Evolutionary conservation across 2,113 vertebrate species (phyloP).

Genomic region (Nipponia nippon): DNA sequence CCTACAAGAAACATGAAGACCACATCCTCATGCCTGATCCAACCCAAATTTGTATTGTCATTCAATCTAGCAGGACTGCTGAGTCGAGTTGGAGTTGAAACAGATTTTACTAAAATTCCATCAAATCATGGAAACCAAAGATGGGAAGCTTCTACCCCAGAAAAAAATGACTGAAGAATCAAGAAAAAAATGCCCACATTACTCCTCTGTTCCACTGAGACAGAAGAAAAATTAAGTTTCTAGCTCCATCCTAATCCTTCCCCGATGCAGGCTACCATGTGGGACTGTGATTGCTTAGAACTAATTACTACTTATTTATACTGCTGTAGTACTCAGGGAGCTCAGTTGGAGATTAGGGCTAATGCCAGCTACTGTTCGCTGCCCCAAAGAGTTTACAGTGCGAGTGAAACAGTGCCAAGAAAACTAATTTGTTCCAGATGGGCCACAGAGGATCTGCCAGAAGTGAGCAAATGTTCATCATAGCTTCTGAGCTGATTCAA

Average conservation of each 20-base stretch:
- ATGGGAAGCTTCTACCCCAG: not conserved
- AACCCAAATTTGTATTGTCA: not conserved
- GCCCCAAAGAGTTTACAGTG: constrained; percentile 60
- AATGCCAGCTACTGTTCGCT: constrained; percentile 33
- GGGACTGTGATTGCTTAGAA: constrained; percentile 31
- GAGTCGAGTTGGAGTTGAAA: not conserved
- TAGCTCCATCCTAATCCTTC: constrained; percentile 24
- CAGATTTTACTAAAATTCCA: not conserved
- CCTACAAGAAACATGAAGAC: not conserved
- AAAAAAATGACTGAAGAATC: not conserved
- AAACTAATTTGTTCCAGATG: constrained; percentile 64
- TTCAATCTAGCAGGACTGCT: not conserved
- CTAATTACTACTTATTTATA: constrained; percentile 63
- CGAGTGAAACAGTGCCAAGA: constrained; percentile 20
- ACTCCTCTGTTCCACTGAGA: not conserved
- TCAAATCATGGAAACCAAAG: not conserved
- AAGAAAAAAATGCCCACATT: not conserved
- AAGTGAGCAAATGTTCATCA: constrained; percentile 45
- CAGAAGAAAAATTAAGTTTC: constrained; percentile 30
- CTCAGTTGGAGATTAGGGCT: constrained; percentile 48
- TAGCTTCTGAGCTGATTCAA: constrained; percentile 36
- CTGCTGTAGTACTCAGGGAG: constrained; percentile 50
- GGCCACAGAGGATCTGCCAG: constrained; percentile 59
- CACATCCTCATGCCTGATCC: not conserved
- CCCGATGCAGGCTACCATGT: constrained; percentile 21